Conservation (phyloP, 2,113 vertebrate genomes). For the human (Homo sapiens) region GRCh38 chr5:43487501-43488000, state of each 20-base stretch:
- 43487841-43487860: not conserved
- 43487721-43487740: not conserved
- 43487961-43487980: not conserved
- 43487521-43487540: slow-evolving; percentile 2
- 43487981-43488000: slow-evolving; percentile 20
- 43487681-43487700: not conserved
- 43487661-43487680: not conserved
- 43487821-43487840: not conserved
- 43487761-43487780: not conserved
- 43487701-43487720: slow-evolving; percentile 22
- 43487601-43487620: not conserved
- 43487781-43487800: not conserved
- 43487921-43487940: slow-evolving; percentile 87
- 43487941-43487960: slow-evolving; percentile 80
- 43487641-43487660: not conserved
- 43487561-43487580: not conserved
- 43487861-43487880: not conserved
- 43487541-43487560: slow-evolving; percentile 47
- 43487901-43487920: slow-evolving; percentile 89
- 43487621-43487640: slow-evolving; percentile 20
- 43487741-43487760: not conserved
- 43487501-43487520: slow-evolving; percentile 12
- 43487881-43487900: not conserved
- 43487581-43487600: not conserved
- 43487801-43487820: not conserved